Evolutionary conservation across 2,113 vertebrate genomes (phyloP), one percentile per base, ranked within the genome.

Genomic region (human): DNA sequence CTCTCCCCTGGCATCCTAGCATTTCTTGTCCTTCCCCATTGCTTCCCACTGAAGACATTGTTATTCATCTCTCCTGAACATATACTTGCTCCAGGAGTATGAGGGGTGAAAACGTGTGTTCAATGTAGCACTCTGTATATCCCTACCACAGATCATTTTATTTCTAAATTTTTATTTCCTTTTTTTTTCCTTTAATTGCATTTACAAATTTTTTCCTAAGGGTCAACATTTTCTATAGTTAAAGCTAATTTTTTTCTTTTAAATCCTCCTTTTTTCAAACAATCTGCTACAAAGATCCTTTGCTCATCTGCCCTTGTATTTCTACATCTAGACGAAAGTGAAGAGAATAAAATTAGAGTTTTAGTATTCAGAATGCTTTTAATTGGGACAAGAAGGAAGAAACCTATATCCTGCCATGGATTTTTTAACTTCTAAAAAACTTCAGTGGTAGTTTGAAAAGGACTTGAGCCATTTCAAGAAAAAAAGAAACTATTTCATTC

Each of bases 331-430:
- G n/a, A 88, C 9, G 57, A 70, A 85, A 84, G 75, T 35, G n/a
- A 40, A 93, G 52, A 57, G 27, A 57, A 43, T 43, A 55, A 68
- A 97, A 85, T 81, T 48, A 66, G 32, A 35, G 17, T 50, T 10
- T 80, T 95, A 40, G 43, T 88, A 81, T 61, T 90, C 52, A 48
- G 1, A 97, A 13, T 64, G 40, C 35, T 96, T 68, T 81, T 86
- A 94, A 89, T 40, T 76, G 0, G 30, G 50, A 97, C 30, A 97
- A 87, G 85, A 97, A 94, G 78, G 55, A 96, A 90, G 57, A 98
- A 97, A 3, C 4, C 32, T 13, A 2, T 13, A 90, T 50, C 2
- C 43, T 20, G 17, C 13, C 23, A 23, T 55, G 6, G 32, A 82
- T 82, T 76, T 76, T 85, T 93, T 86, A 92, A 93, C 23, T 2